Base-by-base conservation (phyloP, 1,140 invertebrate genomes). In the Drosophila erecta region DNA sequence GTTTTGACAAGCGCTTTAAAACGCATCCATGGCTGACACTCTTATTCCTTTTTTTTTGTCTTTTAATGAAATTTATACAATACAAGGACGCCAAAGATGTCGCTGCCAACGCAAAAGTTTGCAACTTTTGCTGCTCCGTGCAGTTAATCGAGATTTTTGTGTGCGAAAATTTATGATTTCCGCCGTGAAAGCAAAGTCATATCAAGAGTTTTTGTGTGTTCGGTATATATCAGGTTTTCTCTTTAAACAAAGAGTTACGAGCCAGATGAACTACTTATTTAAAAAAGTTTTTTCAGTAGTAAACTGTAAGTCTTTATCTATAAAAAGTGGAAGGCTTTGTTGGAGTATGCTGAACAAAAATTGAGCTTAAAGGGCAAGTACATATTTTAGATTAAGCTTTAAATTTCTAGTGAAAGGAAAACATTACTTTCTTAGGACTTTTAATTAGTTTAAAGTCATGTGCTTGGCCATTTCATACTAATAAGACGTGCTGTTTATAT, bases 1-100 rank as follows among this genome's bases (percentile, higher is more conserved):
- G 38, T 87, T 87, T 24, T 89, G 84, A 89, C 84, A 83, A 69
- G 79, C 79, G 59, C 64, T 89, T 87, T 87, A 79, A 89, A 83
- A 54, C 66, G 73, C 71, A 79, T 79, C 58, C 75, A 64, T 41
- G 50, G 66, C 60, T 79, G 62, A 76, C 79, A 72, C 30, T 12
- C 14, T 38, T 38, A 12, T 38, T 38, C 33, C 0, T 38, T 76
- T 62, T 76, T 58, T 61, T 55, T 12, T 24, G 46, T 58, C 14
- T 57, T 70, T 44, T 67, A 37, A 70, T 77, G 61, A 81, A 81
- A 80, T 69, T 65, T 62, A 61, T 74, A 79, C 59, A 85, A 75
- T 79, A 67, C 49, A 59, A 40, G 27, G 24, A 44, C 47, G 2
- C 27, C 44, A 33, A 62, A 65, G 67, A 77, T 44, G 46, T 51